phyloP scores from a whole-genome alignment of 1,140 invertebrate species.

The Dryas iulia region DNA sequence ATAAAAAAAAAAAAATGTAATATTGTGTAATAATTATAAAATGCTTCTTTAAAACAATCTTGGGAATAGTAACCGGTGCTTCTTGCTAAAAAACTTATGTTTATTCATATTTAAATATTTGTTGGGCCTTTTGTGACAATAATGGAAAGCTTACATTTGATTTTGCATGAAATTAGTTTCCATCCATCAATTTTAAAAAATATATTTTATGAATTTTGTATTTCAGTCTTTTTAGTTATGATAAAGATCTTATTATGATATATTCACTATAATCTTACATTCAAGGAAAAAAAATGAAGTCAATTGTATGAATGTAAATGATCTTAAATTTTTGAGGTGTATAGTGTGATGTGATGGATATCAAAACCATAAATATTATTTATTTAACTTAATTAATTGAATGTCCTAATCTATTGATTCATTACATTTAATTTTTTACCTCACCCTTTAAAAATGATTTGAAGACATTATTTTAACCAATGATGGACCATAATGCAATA shows the following conservation, averaged over 20 bases:
- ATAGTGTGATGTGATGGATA: neutral
- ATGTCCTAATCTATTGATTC: too few species aligned
- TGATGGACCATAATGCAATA: slow-evolving; percentile 13
- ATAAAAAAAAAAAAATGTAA: too few species aligned
- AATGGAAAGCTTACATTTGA: neutral
- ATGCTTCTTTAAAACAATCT: too few species aligned
- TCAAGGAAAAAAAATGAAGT: neutral
- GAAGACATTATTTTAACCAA: neutral
- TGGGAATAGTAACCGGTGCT: too few species aligned
- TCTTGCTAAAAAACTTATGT: too few species aligned
- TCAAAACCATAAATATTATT: neutral
- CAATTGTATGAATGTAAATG: neutral
- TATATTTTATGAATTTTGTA: too few species aligned
- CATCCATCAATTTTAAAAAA: too few species aligned
- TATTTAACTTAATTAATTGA: neutral
- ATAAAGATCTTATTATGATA: neutral
- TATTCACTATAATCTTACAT: neutral
- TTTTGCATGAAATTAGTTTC: neutral
- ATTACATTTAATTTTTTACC: too few species aligned
- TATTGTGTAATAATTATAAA: neutral
- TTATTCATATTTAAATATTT: neutral
- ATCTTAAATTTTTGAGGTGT: neutral
- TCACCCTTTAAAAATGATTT: neutral
- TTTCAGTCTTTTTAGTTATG: too few species aligned
- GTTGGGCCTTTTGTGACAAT: neutral